Percentiles rank a stretch among this genome's conserved stretches.
Evolutionary conservation across 2,888 invertebrate genomes (phyloP).

Genomic region (Nomada hirtipes): DNA sequence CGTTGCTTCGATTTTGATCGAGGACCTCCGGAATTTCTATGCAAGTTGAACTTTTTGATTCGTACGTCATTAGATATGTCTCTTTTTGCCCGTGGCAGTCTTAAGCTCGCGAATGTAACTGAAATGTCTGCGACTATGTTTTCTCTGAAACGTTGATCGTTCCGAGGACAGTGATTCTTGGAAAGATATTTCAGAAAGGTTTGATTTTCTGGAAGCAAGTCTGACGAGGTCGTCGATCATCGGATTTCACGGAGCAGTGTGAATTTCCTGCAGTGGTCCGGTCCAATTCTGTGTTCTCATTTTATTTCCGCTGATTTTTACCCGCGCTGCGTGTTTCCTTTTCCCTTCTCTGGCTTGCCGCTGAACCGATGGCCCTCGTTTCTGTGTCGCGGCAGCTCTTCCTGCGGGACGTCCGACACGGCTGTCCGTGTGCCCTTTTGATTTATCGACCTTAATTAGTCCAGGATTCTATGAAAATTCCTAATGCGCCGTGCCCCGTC

Average conservation of each 20-base stretch:
- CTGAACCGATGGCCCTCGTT: conserved; percentile 44
- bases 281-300: conserved; percentile 4
- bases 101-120: too few species aligned
- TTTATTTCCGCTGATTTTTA: conserved; percentile 44
- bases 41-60: background rate
- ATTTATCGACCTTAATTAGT: conserved; percentile 80
- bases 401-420: conserved; percentile 67
- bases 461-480: conserved; percentile 76
- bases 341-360: conserved; percentile 28
- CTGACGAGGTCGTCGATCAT: conserved; percentile 43
- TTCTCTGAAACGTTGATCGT: background rate
- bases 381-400: conserved; percentile 68
- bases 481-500: conserved; percentile 34
- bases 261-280: conserved; percentile 33
- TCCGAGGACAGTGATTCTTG: conserved; percentile 1
- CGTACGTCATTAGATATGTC: background rate
- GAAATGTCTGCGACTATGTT: background rate
- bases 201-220: conserved; percentile 31
- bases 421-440: conserved; percentile 74
- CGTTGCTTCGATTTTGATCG: conserved; percentile 79
- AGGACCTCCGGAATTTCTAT: conserved; percentile 55
- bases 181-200: conserved; percentile 18
- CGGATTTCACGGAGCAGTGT: conserved; percentile 32
- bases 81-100: background rate
- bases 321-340: conserved; percentile 40